Percentiles rank a stretch among this genome's conserved stretches.
phyloP scores from a whole-genome alignment of 23 tunicate species.

The Halocynthia aurantium region DNA sequence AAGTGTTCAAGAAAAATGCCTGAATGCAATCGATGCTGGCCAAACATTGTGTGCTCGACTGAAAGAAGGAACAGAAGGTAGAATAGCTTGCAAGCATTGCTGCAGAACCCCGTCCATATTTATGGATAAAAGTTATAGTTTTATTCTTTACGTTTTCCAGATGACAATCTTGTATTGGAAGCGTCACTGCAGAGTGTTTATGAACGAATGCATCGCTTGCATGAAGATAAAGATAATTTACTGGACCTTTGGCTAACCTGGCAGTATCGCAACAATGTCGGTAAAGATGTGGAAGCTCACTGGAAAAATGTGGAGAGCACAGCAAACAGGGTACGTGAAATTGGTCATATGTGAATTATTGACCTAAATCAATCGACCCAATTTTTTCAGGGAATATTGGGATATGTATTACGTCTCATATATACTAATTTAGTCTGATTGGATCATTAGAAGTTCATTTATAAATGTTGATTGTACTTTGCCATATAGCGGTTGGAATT shows the following conservation, averaged over 20 bases:
- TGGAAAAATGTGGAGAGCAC: constrained; percentile 45
- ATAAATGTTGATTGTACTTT: too few species aligned
- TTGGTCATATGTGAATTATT: not conserved
- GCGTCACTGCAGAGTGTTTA: constrained; percentile 26
- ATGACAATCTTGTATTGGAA: constrained; percentile 33
- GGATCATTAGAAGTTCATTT: too few species aligned
- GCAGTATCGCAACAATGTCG: constrained; percentile 56
- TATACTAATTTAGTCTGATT: too few species aligned
- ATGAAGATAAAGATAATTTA: constrained; percentile 43
- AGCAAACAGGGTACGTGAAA: constrained; percentile 33
- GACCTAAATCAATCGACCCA: too few species aligned
- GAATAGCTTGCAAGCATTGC: not conserved
- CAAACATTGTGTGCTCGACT: constrained; percentile 30
- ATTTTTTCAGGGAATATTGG: not conserved
- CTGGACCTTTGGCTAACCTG: constrained; percentile 75
- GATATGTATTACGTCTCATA: too few species aligned
- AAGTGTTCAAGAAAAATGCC: constrained; percentile 26
- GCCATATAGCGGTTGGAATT: too few species aligned
- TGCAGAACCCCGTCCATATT: not conserved
- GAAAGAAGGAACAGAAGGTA: constrained; percentile 44
- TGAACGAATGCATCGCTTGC: constrained; percentile 17
- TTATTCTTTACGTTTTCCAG: constrained; percentile 14
- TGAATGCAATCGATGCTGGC: constrained; percentile 41
- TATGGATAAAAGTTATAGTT: not conserved
- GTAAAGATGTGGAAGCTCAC: constrained; percentile 55